These are phyloP conservation scores for Cyanistes caeruleus DNA, from an alignment of 2,113 vertebrate genomes.

Conservation along the genomic window DNA sequence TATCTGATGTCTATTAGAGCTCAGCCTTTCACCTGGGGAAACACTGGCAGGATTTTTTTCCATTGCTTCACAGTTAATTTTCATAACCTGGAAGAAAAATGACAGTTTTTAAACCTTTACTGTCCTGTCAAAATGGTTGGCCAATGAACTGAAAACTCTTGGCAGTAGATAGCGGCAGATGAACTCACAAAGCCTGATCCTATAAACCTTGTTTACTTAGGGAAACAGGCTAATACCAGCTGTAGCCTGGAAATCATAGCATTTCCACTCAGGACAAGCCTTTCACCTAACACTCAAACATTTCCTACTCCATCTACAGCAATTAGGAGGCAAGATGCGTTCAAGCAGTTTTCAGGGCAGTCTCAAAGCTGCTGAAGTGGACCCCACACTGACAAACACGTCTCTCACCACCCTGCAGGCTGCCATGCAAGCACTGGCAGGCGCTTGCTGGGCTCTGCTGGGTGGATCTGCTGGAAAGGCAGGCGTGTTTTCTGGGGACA, in stretches of 20 bases:
- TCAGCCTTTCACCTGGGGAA: not conserved
- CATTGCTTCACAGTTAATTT: not conserved
- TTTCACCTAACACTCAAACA: not conserved
- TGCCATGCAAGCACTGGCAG: not conserved
- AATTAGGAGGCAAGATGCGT: not conserved
- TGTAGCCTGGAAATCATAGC: not conserved
- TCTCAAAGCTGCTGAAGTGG: not conserved
- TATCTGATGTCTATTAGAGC: not conserved
- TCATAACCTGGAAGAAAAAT: not conserved
- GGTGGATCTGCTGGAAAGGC: not conserved
- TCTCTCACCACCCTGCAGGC: not conserved
- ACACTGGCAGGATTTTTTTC: not conserved
- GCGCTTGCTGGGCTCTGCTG: not conserved
- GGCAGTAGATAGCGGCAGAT: not conserved
- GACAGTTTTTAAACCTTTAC: not conserved
- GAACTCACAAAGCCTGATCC: not conserved
- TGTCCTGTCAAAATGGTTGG: not conserved
- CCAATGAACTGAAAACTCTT: not conserved
- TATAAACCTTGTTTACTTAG: not conserved
- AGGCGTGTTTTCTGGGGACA: not conserved
- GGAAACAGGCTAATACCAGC: not conserved
- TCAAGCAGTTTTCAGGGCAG: not conserved
- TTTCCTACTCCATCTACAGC: not conserved
- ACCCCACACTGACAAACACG: accelerated
- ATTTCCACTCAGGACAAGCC: not conserved